Evolutionary conservation across 2,797 vertebrate genomes (phyloP).

Genomic region (Malacoraja senta): DNA sequence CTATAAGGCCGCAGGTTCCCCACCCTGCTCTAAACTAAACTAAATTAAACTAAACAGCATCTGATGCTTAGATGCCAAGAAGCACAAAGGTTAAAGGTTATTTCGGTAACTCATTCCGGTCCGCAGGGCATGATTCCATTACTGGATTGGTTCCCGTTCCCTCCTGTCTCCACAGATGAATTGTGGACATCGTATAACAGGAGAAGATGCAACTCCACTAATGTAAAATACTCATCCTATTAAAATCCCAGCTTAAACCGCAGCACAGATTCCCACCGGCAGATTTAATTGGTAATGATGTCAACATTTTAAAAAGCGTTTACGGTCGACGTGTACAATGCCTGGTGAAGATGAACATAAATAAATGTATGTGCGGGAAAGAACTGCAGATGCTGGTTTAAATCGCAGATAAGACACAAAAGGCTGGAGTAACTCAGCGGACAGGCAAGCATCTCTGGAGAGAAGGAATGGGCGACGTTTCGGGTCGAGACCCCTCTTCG

Average conservation of each 20-base stretch:
- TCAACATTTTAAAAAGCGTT: not conserved
- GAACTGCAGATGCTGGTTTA: no score
- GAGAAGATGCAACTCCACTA: not conserved
- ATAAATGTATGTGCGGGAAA: not conserved
- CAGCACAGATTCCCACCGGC: not conserved
- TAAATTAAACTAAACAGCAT: not conserved
- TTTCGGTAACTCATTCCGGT: not conserved
- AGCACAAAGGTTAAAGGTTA: not conserved
- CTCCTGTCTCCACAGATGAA: not conserved
- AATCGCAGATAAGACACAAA: no score
- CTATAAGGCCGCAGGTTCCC: no score
- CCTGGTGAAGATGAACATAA: not conserved
- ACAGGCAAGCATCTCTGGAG: no score
- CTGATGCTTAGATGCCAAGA: not conserved
- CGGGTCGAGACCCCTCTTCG: no score
- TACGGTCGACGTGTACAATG: not conserved
- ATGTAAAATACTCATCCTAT: not conserved
- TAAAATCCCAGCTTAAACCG: not conserved
- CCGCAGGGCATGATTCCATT: not conserved
- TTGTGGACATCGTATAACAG: not conserved
- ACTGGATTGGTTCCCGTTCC: not conserved
- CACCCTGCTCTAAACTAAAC: no score
- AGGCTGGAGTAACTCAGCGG: no score
- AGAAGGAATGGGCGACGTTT: no score
- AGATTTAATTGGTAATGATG: constrained; percentile 12